Evolutionary conservation across 2,888 invertebrate species (phyloP), one percentile per base, ranked within the genome.

Genomic region (Hydriomena furcata): DNA sequence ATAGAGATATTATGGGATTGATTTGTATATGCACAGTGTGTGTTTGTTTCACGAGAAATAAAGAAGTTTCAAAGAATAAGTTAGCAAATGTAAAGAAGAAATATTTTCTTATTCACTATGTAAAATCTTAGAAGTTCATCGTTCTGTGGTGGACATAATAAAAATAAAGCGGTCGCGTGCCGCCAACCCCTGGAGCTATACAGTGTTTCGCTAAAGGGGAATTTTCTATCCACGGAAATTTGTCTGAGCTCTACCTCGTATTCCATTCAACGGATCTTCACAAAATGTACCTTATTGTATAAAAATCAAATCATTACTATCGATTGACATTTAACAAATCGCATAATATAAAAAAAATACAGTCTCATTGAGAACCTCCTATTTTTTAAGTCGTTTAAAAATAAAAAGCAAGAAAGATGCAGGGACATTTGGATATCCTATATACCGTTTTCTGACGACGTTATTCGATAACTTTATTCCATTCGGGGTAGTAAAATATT

Each of bases 81-180:
- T n/a, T n/a, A 1, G 23, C 7, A 23, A 28, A 28, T 4, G 2
- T 17, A 17, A 28, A 28, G 11, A 28, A 28, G 11, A 2, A 4
- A 3, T 17, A 11, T 32, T 13, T 31, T 41, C 21, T 30, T 7
- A 1, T 21, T 28, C 7, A 13, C 6, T 17, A 21, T 48, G 34
- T 27, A 21, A 48, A 48, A 58, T 56, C 64, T 65, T 41, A 51
- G 55, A 65, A 74, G 86, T 84, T 86, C 83, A 77, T 76, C 68
- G 84, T 65, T 79, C 83, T 63, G 47, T 52, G 46, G 27, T 40
- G 35, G 23, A 31, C 36, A 40, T 43, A 40, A 25, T 48, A 49
- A 32, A 36, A 23, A 43, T 51, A 44, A 53, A 38, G 51, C 61
- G 64, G 44, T 82, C 73, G 79, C 80, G 77, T 78, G 81, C 58